A percentile compares a stretch with the other conserved stretches of the same genome.
These are phyloP conservation scores for Dipus sagitta DNA, from an alignment of 2,797 vertebrate genomes.

Conservation along the genomic window DNA sequence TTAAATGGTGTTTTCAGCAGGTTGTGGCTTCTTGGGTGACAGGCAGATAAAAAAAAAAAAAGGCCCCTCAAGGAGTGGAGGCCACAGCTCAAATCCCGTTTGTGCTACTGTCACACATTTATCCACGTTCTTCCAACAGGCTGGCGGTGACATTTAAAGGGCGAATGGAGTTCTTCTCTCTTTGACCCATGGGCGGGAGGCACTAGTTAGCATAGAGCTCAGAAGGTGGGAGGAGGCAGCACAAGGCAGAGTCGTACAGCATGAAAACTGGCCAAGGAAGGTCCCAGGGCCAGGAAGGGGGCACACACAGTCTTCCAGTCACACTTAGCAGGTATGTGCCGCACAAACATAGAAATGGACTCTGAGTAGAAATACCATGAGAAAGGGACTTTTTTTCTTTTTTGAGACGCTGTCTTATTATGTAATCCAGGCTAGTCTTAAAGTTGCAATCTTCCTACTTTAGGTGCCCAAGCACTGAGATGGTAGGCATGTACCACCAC, in stretches of 20 bases:
- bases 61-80: not conserved
- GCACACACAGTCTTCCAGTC: not conserved
- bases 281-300: rapidly evolving
- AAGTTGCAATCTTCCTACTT: not conserved
- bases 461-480: not conserved
- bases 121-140: conserved; percentile 25
- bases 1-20: not conserved
- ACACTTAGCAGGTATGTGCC: not conserved
- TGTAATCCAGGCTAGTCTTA: not conserved
- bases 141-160: conserved; percentile 42
- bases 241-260: not conserved
- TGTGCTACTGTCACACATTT: not conserved
- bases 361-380: not conserved
- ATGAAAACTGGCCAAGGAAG: rapidly evolving
- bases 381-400: not conserved
- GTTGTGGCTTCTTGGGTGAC: not conserved
- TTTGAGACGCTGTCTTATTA: not conserved
- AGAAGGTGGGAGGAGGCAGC: not conserved
- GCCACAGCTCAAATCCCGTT: not conserved
- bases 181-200: not conserved
- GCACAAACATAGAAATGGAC: not conserved
- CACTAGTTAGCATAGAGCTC: not conserved
- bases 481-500: not conserved
- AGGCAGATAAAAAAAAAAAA: not conserved
- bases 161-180: not conserved